Conservation (phyloP, 1,140 invertebrate genomes). For the Drosophila repletoides region DNA sequence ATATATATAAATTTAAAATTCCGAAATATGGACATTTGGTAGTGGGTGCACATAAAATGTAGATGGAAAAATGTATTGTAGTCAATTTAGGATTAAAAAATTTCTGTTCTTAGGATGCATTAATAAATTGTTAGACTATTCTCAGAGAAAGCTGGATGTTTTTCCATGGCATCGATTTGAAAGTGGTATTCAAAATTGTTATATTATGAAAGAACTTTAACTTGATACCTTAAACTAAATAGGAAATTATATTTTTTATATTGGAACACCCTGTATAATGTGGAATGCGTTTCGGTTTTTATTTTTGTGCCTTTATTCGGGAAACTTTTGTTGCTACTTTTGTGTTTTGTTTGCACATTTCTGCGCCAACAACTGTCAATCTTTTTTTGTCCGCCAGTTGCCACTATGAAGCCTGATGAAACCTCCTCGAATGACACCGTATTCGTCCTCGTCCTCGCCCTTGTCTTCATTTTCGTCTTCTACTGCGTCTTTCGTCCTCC, state of each 20-base stretch:
- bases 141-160: too few species aligned
- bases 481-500: neutral
- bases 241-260: too few species aligned
- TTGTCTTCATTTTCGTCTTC: neutral
- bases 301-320: constrained; percentile 58
- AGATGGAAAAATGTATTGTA: too few species aligned
- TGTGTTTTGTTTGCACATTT: constrained; percentile 74
- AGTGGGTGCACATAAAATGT: too few species aligned
- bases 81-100: too few species aligned
- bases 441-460: neutral
- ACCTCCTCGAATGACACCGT: constrained; percentile 31
- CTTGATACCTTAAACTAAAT: too few species aligned
- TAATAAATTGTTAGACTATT: too few species aligned
- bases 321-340: constrained; percentile 69
- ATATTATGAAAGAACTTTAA: neutral
- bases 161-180: too few species aligned
- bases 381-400: constrained; percentile 46
- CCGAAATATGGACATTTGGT: too few species aligned
- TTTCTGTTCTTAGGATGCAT: too few species aligned
- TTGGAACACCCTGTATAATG: constrained; percentile 29
- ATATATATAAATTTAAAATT: too few species aligned
- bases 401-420: constrained; percentile 49
- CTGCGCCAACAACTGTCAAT: constrained; percentile 78
- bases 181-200: too few species aligned
- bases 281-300: constrained; percentile 38